phyloP scores from a whole-genome alignment of 2,113 vertebrate species.

The Cololabis saira region DNA sequence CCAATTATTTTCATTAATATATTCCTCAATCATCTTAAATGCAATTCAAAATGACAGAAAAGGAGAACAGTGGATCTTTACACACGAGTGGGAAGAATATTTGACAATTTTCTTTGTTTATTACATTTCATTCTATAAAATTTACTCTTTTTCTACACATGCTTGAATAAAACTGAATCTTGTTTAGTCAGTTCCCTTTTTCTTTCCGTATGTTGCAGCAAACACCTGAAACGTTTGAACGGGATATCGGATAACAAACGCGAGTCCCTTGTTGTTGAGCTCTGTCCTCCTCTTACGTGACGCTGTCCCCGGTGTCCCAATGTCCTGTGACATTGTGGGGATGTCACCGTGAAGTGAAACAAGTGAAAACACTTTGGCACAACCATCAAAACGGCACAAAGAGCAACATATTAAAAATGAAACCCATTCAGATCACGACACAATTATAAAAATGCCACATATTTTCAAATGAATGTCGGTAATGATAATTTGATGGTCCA shows the following conservation, averaged over 20 bases:
- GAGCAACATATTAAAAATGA: not conserved
- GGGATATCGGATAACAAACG: too few species aligned
- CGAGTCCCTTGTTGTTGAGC: too few species aligned
- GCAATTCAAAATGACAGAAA: not conserved
- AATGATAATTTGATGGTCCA: not conserved
- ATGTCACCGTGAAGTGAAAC: too few species aligned
- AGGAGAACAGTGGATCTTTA: not conserved
- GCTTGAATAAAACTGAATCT: not conserved
- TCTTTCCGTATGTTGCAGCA: not conserved
- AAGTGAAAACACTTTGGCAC: slow-evolving; percentile 31
- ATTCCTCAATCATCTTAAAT: too few species aligned
- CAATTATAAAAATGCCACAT: not conserved
- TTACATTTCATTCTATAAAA: not conserved
- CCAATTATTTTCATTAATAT: too few species aligned
- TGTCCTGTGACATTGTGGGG: too few species aligned
- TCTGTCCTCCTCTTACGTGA: too few species aligned
- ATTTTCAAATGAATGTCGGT: not conserved
- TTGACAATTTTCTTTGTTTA: not conserved
- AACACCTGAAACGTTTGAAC: not conserved
- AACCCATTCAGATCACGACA: too few species aligned
- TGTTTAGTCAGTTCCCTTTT: slow-evolving; percentile 49
- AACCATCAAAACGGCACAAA: not conserved
- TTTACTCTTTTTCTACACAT: not conserved
- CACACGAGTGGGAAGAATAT: not conserved
- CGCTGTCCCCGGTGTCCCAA: too few species aligned